Evolutionary conservation across 2,888 invertebrate genomes (phyloP), one percentile per base, ranked within the genome.

Genomic region (Operophtera brumata): DNA sequence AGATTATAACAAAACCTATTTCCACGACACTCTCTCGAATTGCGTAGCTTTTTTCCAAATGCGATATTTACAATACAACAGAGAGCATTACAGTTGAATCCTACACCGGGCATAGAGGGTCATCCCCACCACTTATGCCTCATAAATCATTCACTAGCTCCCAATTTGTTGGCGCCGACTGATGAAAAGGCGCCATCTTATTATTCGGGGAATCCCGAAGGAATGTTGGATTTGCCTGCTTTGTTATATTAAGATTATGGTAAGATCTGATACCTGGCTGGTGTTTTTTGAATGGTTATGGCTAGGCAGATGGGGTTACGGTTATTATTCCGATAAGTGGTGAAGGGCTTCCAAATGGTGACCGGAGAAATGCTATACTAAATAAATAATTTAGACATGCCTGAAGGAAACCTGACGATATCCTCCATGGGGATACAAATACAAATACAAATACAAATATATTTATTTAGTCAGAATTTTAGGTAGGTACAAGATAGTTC

Each of bases 81-180:
- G 50, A 46, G 50, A 49, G 60, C 66, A 65, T 67, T 67, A 66
- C 62, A 61, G 59, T 58, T 59, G 61, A 59, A 65, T 46, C 51
- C 43, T 57, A 44, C 51, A 42, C 47, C 34, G 47, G n/a, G 50
- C 64, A 70, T 70, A 69, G 70, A 71, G 64, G 45, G 44, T 58
- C 63, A 61, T 61, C 63, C 66, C 62, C 64, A 59, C 68, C 70
- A 74, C 71, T 75, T 75, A 71, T 72, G 67, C 62, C 73, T 73
- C 76, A 75, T 79, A 78, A 79, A 79, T 79, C 78, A 79, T 77
- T 76, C 78, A 75, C 69, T 64, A 67, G 67, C 68, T 73, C 77
- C 73, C 76, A 77, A 77, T 78, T 79, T 76, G 78, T 73, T 73
- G 70, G 67, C 67, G 68, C 65, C 62, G 71, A 67, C 74, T 77